Evolutionary conservation across 2,797 vertebrate species (phyloP).

Genomic region (Thripadectes ignobilis): DNA sequence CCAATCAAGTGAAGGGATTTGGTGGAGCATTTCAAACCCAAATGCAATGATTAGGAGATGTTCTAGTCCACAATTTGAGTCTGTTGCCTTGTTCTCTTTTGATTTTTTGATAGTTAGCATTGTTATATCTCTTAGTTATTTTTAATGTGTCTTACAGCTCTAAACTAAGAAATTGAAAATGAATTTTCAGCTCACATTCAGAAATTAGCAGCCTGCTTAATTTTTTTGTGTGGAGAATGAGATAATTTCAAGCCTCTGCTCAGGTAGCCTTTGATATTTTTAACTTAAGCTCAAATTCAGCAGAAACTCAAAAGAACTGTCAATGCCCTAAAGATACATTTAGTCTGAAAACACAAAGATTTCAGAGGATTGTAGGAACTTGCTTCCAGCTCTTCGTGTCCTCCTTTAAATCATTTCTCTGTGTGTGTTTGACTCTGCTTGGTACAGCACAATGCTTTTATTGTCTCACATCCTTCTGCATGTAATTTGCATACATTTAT

Average conservation of each 20-base stretch:
- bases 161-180: neutral
- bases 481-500: slow-evolving; percentile 44
- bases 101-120: neutral
- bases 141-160: neutral
- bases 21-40: neutral
- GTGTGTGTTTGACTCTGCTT: neutral
- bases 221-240: neutral
- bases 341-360: neutral
- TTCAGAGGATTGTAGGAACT: neutral
- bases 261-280: neutral
- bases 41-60: neutral
- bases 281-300: neutral
- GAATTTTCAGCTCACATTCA: neutral
- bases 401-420: neutral
- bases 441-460: neutral
- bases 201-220: neutral
- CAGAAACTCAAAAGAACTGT: neutral
- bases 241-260: neutral
- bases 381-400: neutral
- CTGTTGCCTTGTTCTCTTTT: neutral
- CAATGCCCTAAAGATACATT: neutral
- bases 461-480: slow-evolving; percentile 18
- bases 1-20: neutral
- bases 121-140: neutral
- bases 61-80: neutral